phyloP scores from a whole-genome alignment of 1,140 invertebrate genomes.

The Apis mellifera region DNA sequence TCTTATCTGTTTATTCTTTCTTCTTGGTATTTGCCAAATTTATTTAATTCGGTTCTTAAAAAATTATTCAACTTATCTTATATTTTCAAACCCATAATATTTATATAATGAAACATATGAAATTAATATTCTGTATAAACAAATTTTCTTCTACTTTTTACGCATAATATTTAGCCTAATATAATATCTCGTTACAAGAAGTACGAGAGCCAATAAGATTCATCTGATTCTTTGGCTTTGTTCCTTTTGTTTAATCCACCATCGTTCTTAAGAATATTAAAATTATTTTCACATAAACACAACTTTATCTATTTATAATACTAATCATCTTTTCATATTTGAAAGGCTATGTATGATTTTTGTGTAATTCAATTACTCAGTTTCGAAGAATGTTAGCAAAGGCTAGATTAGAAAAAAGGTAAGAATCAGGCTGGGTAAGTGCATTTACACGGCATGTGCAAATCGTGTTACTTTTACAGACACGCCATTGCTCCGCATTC shows the following conservation, averaged over 20 bases:
- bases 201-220: too few relatives aligned
- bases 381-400: constrained; percentile 30
- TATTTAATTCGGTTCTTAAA: background rate
- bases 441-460: constrained; percentile 66
- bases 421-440: background rate
- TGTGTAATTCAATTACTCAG: constrained; percentile 26
- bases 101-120: too few relatives aligned
- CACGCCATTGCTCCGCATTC: constrained; percentile 40
- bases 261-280: too few relatives aligned
- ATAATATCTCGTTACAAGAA: too few relatives aligned
- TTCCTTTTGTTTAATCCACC: too few relatives aligned
- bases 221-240: too few relatives aligned
- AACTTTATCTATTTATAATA: background rate
- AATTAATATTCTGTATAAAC: too few relatives aligned
- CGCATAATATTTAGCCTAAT: too few relatives aligned
- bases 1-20: background rate
- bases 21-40: background rate
- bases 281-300: too few relatives aligned
- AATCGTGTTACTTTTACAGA: constrained; percentile 57
- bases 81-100: too few relatives aligned
- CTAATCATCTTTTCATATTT: constrained; percentile 5
- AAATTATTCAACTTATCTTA: background rate
- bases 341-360: constrained; percentile 32
- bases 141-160: too few relatives aligned
- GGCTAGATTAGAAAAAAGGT: constrained; percentile 30